Evolutionary conservation across 2,888 invertebrate species (phyloP).

Genomic region (Napeogenes sylphis): DNA sequence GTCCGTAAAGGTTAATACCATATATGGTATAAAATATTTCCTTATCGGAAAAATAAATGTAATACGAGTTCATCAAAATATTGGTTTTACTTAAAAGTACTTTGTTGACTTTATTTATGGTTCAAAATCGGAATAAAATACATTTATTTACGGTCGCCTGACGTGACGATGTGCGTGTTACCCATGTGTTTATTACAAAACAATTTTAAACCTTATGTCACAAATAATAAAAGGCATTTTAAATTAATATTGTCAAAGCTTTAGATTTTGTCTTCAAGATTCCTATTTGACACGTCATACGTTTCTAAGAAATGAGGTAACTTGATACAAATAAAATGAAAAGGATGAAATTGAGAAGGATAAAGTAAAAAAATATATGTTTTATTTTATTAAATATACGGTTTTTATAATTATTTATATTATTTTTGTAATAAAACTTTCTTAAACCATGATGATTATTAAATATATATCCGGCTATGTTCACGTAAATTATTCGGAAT

Average conservation of each 20-base stretch:
- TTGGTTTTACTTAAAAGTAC: conserved; percentile 15
- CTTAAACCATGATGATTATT: no score
- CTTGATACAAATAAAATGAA: not conserved
- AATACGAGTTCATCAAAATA: conserved; percentile 24
- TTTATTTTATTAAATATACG: no score
- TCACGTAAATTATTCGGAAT: no score
- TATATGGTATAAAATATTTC: conserved; percentile 32
- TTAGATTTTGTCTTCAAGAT: conserved; percentile 31
- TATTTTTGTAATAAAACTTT: no score
- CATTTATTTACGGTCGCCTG: conserved; percentile 23
- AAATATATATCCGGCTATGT: no score
- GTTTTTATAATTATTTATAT: no score
- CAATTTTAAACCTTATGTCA: conserved; percentile 15
- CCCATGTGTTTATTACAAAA: conserved; percentile 13
- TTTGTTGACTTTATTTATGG: conserved; percentile 9
- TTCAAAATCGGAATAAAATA: conserved; percentile 18
- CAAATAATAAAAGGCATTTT: conserved; percentile 14
- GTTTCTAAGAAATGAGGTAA: conserved; percentile 20
- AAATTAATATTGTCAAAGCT: conserved; percentile 26
- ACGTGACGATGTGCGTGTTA: conserved; percentile 34
- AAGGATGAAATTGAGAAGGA: conserved; percentile 1
- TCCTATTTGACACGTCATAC: conserved; percentile 35
- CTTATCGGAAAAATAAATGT: conserved; percentile 37
- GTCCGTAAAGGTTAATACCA: not conserved
- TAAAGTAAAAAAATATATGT: not conserved